phyloP scores from a whole-genome alignment of 2,888 invertebrate genomes.

The Poecilus cupreus region DNA sequence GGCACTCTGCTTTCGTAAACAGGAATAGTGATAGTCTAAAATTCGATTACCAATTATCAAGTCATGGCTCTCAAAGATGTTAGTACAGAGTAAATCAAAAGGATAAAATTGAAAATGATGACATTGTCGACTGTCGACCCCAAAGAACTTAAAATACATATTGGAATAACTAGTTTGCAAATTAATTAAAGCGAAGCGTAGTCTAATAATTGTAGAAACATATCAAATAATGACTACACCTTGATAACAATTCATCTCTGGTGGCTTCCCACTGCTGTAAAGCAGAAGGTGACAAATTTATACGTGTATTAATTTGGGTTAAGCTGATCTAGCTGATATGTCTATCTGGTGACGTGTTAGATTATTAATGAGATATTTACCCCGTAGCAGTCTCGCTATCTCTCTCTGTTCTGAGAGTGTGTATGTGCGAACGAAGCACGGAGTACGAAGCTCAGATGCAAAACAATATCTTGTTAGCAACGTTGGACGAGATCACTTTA shows the following conservation, averaged over 20 bases:
- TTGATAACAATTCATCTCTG: neutral
- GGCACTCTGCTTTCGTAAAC: too few species aligned
- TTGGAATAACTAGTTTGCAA: too few species aligned
- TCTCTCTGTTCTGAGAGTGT: neutral
- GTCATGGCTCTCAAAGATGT: too few species aligned
- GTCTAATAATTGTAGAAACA: neutral
- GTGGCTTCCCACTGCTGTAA: neutral
- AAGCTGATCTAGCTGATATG: slow-evolving; percentile 20
- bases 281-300: slow-evolving; percentile 32
- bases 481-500: neutral
- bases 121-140: too few species aligned
- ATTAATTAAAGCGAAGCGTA: too few species aligned
- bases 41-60: too few species aligned
- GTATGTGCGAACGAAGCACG: neutral
- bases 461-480: slow-evolving; percentile 34
- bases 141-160: too few species aligned
- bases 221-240: neutral
- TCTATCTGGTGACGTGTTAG: slow-evolving; percentile 23
- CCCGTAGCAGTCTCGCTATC: slow-evolving; percentile 2
- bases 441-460: slow-evolving; percentile 4
- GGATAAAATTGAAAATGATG: too few species aligned
- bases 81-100: too few species aligned
- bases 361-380: slow-evolving; percentile 25
- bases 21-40: too few species aligned
- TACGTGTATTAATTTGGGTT: slow-evolving; percentile 31